phyloP scores from a whole-genome alignment of 2,888 invertebrate species.

The Pyrrhosoma nymphula region DNA sequence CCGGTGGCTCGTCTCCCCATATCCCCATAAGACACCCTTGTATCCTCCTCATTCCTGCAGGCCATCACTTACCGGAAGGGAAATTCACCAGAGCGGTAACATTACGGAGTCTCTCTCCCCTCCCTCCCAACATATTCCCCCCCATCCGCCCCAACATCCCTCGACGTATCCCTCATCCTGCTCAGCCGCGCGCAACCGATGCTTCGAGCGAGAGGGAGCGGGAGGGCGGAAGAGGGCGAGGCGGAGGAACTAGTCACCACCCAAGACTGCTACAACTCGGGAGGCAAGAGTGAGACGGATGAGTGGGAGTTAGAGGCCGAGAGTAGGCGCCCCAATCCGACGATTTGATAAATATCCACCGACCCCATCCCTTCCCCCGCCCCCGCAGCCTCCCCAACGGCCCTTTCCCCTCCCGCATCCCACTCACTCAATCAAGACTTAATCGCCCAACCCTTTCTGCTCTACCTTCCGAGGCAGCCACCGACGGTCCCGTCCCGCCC shows the following conservation, averaged over 20 bases:
- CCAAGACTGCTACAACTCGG: not conserved
- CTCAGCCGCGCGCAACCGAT: not conserved
- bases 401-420: not conserved
- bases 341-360: constrained; percentile 31
- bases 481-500: not conserved
- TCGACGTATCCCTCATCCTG: not conserved
- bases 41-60: not conserved
- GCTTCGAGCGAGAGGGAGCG: not conserved
- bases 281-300: not conserved
- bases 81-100: constrained; percentile 35
- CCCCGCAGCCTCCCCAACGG: not conserved
- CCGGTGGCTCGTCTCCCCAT: not conserved
- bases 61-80: constrained; percentile 5
- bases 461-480: not conserved
- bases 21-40: not conserved
- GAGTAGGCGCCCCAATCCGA: not conserved
- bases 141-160: not conserved
- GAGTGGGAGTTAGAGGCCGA: not conserved
- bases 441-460: not conserved
- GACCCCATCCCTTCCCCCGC: not conserved
- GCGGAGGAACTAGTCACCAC: not conserved
- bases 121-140: not conserved
- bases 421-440: constrained; percentile 41
- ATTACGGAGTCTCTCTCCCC: not conserved
- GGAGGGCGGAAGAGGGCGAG: not conserved